Conservation (phyloP, 2,113 vertebrate species). For the Pycnonotus jocosus region DNA sequence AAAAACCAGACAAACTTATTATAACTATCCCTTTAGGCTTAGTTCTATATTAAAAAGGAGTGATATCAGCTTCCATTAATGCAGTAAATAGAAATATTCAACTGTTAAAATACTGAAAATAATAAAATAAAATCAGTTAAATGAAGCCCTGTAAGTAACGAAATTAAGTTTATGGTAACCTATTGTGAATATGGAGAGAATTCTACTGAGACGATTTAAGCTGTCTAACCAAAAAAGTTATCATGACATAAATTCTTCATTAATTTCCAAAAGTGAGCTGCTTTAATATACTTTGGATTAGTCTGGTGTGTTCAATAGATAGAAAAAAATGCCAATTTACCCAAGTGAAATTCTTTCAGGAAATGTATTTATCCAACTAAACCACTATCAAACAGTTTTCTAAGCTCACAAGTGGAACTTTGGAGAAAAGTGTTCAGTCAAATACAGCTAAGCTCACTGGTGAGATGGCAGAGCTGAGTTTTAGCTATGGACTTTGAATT, state of each 20-base stretch:
- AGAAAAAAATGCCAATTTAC: neutral
- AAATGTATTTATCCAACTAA: neutral
- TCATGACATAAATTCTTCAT: neutral
- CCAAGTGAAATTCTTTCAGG: neutral
- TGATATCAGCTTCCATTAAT: neutral
- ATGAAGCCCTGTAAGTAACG: neutral
- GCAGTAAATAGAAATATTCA: slow-evolving; percentile 3
- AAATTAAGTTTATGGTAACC: neutral
- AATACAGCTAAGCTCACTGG: neutral
- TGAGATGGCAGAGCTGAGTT: neutral
- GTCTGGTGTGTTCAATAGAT: neutral
- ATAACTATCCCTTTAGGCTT: neutral
- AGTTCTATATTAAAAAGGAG: neutral
- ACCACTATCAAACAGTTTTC: neutral
- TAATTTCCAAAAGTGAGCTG: neutral
- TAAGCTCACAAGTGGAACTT: neutral
- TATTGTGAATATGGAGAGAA: neutral
- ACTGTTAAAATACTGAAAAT: neutral
- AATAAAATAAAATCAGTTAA: neutral
- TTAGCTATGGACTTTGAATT: neutral
- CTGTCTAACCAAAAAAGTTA: neutral
- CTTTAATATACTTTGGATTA: neutral
- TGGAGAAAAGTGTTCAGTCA: neutral
- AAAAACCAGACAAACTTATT: neutral
- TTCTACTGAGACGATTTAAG: neutral